Evolutionary conservation across 2,888 invertebrate species (phyloP).

Genomic region (Serripes groenlandicus): DNA sequence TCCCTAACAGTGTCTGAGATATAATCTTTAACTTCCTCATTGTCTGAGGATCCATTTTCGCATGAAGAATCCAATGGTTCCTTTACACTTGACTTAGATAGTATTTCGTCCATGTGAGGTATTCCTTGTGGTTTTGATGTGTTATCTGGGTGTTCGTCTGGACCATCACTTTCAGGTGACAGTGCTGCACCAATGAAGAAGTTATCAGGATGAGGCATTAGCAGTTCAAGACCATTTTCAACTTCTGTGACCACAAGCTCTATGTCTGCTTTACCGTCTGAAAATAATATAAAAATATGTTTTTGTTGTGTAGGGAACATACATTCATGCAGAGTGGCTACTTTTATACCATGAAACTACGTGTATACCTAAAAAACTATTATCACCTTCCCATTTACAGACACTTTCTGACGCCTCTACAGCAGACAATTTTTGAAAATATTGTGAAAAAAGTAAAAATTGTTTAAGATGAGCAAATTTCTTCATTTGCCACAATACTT

Average conservation of each 20-base stretch:
- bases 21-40: not conserved
- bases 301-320: not conserved
- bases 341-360: no score
- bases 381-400: no score
- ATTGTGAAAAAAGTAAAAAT: no score
- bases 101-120: not conserved
- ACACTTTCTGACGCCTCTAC: no score
- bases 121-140: not conserved
- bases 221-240: conserved; percentile 86
- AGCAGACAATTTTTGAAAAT: no score
- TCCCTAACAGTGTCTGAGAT: no score
- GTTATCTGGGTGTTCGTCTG: not conserved
- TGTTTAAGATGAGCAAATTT: no score
- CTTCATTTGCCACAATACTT: no score
- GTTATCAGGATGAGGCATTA: conserved; percentile 85
- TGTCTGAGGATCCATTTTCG: not conserved
- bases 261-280: conserved; percentile 82
- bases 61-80: not conserved
- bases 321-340: no score
- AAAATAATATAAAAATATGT: conserved; percentile 21
- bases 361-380: no score
- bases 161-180: not conserved
- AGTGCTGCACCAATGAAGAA: conserved; percentile 74
- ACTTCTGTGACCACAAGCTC: conserved; percentile 84
- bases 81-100: not conserved